These are phyloP conservation scores for Eupithecia insigniata DNA, from an alignment of 2,888 invertebrate genomes.

Conservation along the genomic window DNA sequence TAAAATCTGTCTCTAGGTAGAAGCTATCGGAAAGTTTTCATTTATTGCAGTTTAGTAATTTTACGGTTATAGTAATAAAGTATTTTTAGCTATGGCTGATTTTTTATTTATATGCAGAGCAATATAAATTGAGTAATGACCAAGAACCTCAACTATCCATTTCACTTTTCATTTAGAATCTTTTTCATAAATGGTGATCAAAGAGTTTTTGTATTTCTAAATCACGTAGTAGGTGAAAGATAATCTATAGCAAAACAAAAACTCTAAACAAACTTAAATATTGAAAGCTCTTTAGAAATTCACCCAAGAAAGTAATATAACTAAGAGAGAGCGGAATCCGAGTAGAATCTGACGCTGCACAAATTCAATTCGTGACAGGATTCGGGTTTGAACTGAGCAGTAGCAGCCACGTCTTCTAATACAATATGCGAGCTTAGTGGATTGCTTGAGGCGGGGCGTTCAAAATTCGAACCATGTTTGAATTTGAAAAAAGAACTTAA, in stretches of 20 bases:
- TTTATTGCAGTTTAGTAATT: background rate
- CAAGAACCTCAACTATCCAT: too few species aligned
- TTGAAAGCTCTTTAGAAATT: background rate
- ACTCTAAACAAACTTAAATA: background rate
- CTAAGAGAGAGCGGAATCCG: background rate
- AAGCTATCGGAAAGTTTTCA: background rate
- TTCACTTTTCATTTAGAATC: too few species aligned
- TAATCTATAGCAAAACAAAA: background rate
- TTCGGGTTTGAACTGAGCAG: background rate
- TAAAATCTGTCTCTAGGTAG: background rate
- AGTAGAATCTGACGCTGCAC: background rate
- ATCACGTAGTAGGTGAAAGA: background rate
- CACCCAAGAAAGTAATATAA: background rate
- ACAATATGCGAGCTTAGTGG: constrained; percentile 12
- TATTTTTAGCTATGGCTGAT: too few species aligned
- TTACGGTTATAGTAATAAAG: background rate
- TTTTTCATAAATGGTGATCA: too few species aligned
- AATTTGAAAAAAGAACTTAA: too few species aligned
- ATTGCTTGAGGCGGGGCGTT: background rate
- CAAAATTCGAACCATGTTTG: background rate
- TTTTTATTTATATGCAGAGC: too few species aligned
- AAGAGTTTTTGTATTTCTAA: too few species aligned
- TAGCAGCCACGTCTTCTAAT: constrained; percentile 2
- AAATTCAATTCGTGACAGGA: constrained; percentile 5
- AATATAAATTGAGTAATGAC: too few species aligned